A percentile compares a stretch with the other conserved stretches of the same genome.
phyloP scores from a whole-genome alignment of 2,797 vertebrate species.

The Halcyon smyrnensis region DNA sequence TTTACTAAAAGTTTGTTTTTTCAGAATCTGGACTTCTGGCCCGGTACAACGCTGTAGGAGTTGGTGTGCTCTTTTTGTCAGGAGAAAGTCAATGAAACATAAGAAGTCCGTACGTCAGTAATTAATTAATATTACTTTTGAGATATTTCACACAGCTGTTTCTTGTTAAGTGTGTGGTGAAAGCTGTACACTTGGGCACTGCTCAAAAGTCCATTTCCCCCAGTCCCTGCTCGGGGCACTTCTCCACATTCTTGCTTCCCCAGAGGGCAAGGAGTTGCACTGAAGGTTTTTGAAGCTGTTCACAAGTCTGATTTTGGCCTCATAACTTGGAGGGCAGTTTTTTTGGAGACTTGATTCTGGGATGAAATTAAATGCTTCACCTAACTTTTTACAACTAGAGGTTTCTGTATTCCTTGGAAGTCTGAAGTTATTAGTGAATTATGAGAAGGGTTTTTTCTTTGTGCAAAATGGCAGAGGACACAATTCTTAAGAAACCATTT shows the following conservation, averaged over 20 bases:
- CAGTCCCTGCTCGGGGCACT: background rate
- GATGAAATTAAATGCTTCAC: background rate
- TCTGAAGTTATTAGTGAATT: background rate
- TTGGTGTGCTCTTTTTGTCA: background rate
- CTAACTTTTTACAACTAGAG: background rate
- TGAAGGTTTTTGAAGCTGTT: background rate
- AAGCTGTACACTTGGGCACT: background rate
- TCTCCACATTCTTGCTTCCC: background rate
- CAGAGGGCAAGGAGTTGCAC: background rate
- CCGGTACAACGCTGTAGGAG: background rate
- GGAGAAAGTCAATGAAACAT: background rate
- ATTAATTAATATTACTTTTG: conserved; percentile 17
- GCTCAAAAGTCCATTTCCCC: background rate
- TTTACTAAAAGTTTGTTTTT: conserved; percentile 10
- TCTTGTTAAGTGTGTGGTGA: conserved; percentile 14
- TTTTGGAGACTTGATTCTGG: background rate
- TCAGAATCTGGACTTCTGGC: background rate
- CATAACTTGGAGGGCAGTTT: background rate
- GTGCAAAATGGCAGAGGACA: background rate
- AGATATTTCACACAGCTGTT: conserved; percentile 5
- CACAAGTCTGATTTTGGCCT: background rate
- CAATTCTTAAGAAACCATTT: background rate
- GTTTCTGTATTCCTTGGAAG: background rate
- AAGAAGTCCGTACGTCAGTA: background rate
- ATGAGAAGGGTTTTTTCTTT: background rate